Conservation (phyloP, 2,113 vertebrate species). For the Deroptyus accipitrinus region DNA sequence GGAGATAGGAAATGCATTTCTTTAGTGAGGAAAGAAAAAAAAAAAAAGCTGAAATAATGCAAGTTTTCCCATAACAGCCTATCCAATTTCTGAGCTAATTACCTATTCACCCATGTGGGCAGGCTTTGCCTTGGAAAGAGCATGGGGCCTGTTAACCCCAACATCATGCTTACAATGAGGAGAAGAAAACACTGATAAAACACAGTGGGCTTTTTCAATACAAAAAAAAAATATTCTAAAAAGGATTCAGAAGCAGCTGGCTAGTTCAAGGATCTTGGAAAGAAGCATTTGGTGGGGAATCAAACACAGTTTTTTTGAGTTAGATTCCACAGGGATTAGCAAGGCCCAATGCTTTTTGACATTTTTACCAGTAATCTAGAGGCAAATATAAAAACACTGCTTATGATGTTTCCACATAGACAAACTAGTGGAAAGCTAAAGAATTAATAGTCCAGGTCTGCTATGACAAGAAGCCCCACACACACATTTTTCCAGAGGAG, state of each 20-base stretch:
- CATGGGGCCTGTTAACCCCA: background rate
- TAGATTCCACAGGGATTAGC: background rate
- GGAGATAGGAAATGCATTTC: background rate
- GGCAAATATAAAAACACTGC: background rate
- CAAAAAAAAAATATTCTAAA: background rate
- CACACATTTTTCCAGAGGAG: background rate
- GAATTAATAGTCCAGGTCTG: background rate
- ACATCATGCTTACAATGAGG: background rate
- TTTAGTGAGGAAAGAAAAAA: background rate
- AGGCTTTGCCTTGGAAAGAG: background rate
- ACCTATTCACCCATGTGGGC: background rate
- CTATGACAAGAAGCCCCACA: background rate
- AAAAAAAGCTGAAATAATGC: background rate
- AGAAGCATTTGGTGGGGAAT: background rate
- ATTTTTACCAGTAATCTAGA: background rate
- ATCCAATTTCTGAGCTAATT: background rate
- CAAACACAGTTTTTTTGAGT: background rate
- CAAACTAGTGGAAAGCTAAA: background rate
- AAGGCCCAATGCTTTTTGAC: background rate
- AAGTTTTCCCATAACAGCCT: background rate
- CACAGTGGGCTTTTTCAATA: background rate
- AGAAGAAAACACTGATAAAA: background rate
- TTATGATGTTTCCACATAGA: background rate
- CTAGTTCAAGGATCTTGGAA: background rate
- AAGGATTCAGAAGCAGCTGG: background rate